These are phyloP conservation scores for Chaenogobius annularis DNA, from an alignment of 2,113 vertebrate genomes.

Conservation along the genomic window DNA sequence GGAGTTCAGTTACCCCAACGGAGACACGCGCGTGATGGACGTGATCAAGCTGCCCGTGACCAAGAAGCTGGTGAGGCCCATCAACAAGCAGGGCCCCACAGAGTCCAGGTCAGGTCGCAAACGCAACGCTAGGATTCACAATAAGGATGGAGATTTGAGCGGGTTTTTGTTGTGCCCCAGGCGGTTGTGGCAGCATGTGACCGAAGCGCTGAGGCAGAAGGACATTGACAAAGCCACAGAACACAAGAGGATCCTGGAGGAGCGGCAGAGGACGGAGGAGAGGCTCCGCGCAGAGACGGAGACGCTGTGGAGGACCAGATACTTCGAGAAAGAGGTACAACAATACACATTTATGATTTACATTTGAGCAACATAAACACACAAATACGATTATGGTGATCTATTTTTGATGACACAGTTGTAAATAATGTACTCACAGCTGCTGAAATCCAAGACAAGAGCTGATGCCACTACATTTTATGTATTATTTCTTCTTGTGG, in stretches of 20 bases:
- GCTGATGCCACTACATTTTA: no score
- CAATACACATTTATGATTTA: not conserved
- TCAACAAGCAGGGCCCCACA: constrained; percentile 87
- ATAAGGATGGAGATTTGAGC: not conserved
- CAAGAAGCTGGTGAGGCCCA: constrained; percentile 85
- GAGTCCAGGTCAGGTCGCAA: constrained; percentile 86
- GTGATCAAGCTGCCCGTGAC: constrained; percentile 87
- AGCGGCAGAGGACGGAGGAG: constrained; percentile 89
- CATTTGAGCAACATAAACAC: no score
- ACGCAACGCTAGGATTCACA: not conserved
- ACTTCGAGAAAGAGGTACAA: constrained; percentile 88
- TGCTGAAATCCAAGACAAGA: no score
- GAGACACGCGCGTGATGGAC: constrained; percentile 86
- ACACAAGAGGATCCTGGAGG: constrained; percentile 91
- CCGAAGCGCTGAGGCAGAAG: constrained; percentile 86
- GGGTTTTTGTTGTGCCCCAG: constrained; percentile 56
- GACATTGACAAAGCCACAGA: constrained; percentile 94
- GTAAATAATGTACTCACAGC: no score
- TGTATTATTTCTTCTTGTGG: no score
- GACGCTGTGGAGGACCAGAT: constrained; percentile 88
- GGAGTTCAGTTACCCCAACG: constrained; percentile 89
- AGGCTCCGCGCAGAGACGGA: constrained; percentile 87
- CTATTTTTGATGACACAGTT: no score
- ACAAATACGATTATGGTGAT: no score
- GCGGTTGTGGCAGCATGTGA: constrained; percentile 92